These are phyloP conservation scores for Psephotus haematonotus DNA, from an alignment of 2,113 vertebrate species.

Conservation along the genomic window DNA sequence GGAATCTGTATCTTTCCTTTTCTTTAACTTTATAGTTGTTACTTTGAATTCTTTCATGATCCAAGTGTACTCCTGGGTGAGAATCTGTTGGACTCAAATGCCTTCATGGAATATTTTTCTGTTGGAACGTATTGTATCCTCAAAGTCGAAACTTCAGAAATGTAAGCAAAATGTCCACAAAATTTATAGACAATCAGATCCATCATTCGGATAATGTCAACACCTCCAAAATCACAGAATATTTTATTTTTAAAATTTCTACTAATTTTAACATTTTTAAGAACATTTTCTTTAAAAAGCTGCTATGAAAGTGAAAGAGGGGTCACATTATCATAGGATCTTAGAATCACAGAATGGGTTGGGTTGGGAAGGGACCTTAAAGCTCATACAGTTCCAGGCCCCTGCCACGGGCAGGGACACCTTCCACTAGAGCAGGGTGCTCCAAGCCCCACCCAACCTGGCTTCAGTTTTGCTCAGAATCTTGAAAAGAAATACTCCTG, in stretches of 20 bases:
- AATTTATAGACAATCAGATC: not conserved
- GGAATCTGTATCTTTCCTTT: not conserved
- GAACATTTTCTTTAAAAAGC: not conserved
- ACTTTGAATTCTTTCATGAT: not conserved
- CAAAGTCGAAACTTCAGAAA: not conserved
- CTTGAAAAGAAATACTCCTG: not conserved
- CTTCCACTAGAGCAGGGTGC: not conserved
- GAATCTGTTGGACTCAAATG: not conserved
- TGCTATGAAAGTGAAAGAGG: not conserved
- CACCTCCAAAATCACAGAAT: not conserved
- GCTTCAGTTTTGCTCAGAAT: not conserved
- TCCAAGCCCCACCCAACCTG: not conserved
- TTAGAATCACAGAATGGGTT: not conserved
- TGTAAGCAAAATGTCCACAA: not conserved
- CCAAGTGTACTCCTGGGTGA: not conserved
- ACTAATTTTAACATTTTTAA: not conserved
- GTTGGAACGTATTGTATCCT: not conserved
- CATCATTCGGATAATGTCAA: not conserved
- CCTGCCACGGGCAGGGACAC: not conserved
- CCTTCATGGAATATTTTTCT: not conserved
- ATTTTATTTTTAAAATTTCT: rapidly evolving
- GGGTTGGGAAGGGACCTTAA: not conserved
- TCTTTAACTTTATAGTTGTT: not conserved
- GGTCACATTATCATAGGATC: not conserved
- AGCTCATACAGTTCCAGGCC: not conserved